These are phyloP conservation scores for Hypocryptadius cinnamomeus DNA, from an alignment of 2,113 vertebrate genomes.

Conservation along the genomic window DNA sequence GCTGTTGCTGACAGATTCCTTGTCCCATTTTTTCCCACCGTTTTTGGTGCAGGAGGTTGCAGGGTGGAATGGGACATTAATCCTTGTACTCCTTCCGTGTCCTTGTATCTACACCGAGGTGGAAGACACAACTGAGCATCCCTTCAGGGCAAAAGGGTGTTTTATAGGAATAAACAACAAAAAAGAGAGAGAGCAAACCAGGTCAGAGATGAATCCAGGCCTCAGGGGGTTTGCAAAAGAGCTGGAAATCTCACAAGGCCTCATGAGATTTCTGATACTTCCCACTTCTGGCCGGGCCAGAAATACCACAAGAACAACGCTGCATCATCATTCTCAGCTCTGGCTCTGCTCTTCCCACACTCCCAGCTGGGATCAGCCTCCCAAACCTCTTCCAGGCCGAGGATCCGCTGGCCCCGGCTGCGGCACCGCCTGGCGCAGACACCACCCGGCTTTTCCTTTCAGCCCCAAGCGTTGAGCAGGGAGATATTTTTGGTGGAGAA, in stretches of 20 bases:
- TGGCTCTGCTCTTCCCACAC: conserved; percentile 26
- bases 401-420: rapidly evolving
- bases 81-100: rapidly evolving
- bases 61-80: neutral
- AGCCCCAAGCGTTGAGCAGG: rapidly evolving
- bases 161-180: neutral
- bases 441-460: neutral
- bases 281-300: conserved; percentile 55
- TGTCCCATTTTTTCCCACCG: rapidly evolving
- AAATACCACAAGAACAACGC: conserved; percentile 63
- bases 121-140: neutral
- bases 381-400: neutral
- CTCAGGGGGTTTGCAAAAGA: neutral
- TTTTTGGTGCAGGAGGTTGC: neutral
- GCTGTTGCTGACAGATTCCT: neutral
- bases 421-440: rapidly evolving
- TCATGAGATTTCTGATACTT: conserved; percentile 60
- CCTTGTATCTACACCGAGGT: rapidly evolving
- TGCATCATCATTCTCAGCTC: conserved; percentile 42
- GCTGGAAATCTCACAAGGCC: conserved; percentile 56
- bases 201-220: neutral
- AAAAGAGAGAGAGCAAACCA: neutral
- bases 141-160: neutral
- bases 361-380: neutral
- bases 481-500: conserved; percentile 14